Evolutionary conservation across 1,140 invertebrate genomes (phyloP).

Genomic region (Plutomurus gul): DNA sequence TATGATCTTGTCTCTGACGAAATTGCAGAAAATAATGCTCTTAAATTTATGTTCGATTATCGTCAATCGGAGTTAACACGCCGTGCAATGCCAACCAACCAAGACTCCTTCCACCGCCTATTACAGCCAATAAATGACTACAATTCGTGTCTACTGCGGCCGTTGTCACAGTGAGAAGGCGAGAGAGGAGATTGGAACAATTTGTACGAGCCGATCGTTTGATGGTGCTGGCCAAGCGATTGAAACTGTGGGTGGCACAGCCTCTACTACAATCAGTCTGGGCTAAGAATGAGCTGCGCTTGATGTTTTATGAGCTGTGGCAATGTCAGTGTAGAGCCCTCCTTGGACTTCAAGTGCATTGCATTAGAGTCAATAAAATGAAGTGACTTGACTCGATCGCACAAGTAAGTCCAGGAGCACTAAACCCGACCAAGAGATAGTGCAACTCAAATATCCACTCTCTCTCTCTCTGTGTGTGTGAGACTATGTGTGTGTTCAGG

Average conservation of each 20-base stretch:
- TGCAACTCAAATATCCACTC: too few relatives aligned
- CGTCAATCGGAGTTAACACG: neutral
- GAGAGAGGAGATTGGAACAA: neutral
- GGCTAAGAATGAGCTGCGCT: neutral
- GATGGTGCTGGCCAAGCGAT: neutral
- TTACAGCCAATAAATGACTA: neutral
- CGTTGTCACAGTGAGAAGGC: neutral
- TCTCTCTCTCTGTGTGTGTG: too few relatives aligned
- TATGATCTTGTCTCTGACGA: too few relatives aligned
- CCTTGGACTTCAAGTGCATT: neutral
- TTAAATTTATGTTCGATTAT: neutral
- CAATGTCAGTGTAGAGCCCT: neutral
- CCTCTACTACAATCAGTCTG: neutral
- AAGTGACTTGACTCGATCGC: constrained; percentile 18
- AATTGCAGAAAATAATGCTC: too few relatives aligned
- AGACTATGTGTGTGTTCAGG: too few relatives aligned
- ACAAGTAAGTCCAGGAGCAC: constrained; percentile 1
- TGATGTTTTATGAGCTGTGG: constrained; percentile 5
- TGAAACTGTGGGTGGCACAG: constrained; percentile 1
- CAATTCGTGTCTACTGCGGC: neutral
- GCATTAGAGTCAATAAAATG: constrained; percentile 24
- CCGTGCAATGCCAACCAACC: neutral
- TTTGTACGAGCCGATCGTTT: neutral
- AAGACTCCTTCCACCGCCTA: neutral
- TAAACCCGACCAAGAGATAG: neutral